Conservation (phyloP, 2,113 vertebrate genomes). For the Poeciliopsis turrubarensis region DNA sequence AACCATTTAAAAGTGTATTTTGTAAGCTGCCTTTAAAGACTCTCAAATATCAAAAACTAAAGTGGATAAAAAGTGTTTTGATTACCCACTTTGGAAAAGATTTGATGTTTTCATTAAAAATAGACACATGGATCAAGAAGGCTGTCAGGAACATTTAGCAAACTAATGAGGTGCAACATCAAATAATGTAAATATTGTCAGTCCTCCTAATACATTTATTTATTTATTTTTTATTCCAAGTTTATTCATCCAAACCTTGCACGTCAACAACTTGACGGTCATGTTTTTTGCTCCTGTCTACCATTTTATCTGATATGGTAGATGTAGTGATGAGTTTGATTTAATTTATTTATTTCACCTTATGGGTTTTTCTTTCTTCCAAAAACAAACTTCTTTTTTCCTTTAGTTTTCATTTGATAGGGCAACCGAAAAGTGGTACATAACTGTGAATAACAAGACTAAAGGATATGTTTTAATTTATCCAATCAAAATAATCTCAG, state of each 20-base stretch:
- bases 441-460: too few species aligned
- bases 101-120: conserved; percentile 11
- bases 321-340: neutral
- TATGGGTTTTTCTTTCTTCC: too few species aligned
- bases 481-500: neutral
- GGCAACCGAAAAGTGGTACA: too few species aligned
- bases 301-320: neutral
- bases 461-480: too few species aligned
- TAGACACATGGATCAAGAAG: conserved; percentile 11
- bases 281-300: too few species aligned
- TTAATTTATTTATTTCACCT: too few species aligned
- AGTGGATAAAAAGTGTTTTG: neutral
- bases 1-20: conserved; percentile 56
- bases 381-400: too few species aligned
- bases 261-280: too few species aligned
- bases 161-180: neutral
- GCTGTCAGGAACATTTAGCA: conserved; percentile 20
- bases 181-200: neutral
- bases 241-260: neutral
- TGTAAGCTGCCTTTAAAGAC: conserved; percentile 11
- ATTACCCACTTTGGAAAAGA: neutral
- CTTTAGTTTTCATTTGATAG: too few species aligned
- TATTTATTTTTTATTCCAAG: too few species aligned
- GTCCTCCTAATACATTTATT: too few species aligned
- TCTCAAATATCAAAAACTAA: neutral